These are phyloP conservation scores for Ruditapes philippinarum DNA, from an alignment of 1,140 invertebrate genomes.

Conservation along the genomic window DNA sequence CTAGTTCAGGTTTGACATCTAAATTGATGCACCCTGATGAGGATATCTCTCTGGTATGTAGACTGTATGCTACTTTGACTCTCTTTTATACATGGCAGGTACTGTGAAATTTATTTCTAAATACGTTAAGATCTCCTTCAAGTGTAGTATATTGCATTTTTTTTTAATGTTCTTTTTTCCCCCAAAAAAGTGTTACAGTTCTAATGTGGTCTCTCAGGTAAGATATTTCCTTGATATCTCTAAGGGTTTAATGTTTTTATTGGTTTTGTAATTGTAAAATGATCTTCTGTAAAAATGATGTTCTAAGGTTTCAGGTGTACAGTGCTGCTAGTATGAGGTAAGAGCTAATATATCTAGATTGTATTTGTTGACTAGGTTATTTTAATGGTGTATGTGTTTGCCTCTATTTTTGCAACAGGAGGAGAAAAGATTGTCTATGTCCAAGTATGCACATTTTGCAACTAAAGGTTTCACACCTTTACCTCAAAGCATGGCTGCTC, in stretches of 20 bases:
- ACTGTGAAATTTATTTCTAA: too few relatives aligned
- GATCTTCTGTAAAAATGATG: too few relatives aligned
- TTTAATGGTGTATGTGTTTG: constrained; percentile 9
- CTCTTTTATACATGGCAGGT: too few relatives aligned
- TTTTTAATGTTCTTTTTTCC: too few relatives aligned
- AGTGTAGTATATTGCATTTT: too few relatives aligned
- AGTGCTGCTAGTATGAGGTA: too few relatives aligned
- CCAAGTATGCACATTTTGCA: constrained; percentile 89
- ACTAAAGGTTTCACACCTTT: constrained; percentile 31
- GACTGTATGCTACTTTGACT: constrained; percentile 1
- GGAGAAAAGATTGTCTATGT: constrained; percentile 92
- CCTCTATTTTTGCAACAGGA: constrained; percentile 89
- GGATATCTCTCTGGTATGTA: constrained; percentile 94
- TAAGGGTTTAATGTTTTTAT: too few relatives aligned
- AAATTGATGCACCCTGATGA: constrained; percentile 98
- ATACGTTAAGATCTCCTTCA: too few relatives aligned
- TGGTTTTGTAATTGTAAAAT: too few relatives aligned
- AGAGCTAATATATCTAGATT: background rate
- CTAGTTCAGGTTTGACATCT: constrained; percentile 93
- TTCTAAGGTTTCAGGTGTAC: too few relatives aligned
- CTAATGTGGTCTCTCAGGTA: constrained; percentile 1
- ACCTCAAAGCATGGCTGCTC: constrained; percentile 12
- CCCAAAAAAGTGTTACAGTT: constrained; percentile 18
- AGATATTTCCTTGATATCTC: too few relatives aligned
- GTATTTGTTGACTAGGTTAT: background rate